These are phyloP conservation scores for Phthorimaea operculella DNA, from an alignment of 1,140 invertebrate genomes.

Conservation along the genomic window DNA sequence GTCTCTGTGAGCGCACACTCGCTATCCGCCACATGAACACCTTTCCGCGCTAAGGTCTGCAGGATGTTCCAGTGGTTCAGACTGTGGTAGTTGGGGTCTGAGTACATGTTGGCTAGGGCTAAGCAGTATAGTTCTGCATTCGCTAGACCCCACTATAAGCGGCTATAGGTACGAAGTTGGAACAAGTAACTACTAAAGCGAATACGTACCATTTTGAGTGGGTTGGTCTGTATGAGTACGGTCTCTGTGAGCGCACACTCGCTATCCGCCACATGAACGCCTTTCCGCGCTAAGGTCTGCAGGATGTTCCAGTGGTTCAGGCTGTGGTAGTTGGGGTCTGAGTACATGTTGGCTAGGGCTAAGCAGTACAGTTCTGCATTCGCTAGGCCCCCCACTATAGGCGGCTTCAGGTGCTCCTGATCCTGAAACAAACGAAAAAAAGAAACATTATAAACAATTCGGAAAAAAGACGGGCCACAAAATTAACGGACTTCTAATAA, in stretches of 20 bases:
- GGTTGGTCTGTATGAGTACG: constrained; percentile 94
- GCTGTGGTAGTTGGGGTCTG: constrained; percentile 95
- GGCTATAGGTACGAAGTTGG: constrained; percentile 95
- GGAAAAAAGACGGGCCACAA: too few relatives aligned
- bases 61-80: constrained; percentile 94
- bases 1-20: constrained; percentile 95
- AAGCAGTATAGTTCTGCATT: constrained; percentile 97
- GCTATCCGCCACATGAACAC: constrained; percentile 86
- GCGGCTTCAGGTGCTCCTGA: constrained; percentile 92
- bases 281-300: constrained; percentile 91
- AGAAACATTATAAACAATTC: constrained; percentile 7
- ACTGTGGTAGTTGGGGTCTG: constrained; percentile 95
- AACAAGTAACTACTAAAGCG: not conserved
- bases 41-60: constrained; percentile 91
- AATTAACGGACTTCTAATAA: too few relatives aligned
- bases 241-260: constrained; percentile 95
- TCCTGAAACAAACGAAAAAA: constrained; percentile 72
- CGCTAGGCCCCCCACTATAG: constrained; percentile 90
- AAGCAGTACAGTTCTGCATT: constrained; percentile 97
- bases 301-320: constrained; percentile 94
- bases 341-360: constrained; percentile 95
- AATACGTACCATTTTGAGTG: constrained; percentile 88
- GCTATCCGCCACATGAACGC: constrained; percentile 87
- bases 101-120: constrained; percentile 95
- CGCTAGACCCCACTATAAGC: constrained; percentile 90